Base-by-base conservation (phyloP, 2,797 vertebrate genomes). In the Melanotaenia boesemani region DNA sequence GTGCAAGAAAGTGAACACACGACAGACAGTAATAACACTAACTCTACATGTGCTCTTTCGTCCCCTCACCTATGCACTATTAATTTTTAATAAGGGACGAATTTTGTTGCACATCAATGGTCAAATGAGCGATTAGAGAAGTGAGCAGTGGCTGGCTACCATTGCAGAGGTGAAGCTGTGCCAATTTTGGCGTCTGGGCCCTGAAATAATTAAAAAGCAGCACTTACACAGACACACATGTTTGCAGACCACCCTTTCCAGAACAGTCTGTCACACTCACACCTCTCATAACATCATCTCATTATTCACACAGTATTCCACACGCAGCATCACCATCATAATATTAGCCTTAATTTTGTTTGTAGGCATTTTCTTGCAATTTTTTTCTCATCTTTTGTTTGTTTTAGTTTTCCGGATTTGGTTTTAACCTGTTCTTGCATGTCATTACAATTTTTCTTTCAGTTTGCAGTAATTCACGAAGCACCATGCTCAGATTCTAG, bases 31-130 rank as follows among this genome's bases (percentile, higher is more conserved):
- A 81, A 86, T 87, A 92, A 94, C 88, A 92, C 93, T 93, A 93
- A 93, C 88, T 67, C 81, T 78, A 81, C 80, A 79, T 81, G 91
- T 91, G 93, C 91, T 87, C 74, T 86, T 90, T 89, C 86, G 71
- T 89, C 92, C 89, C 86, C 86, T 90, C 90, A 93, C 89, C 85
- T 93, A 93, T 94, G 93, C 93, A 94, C 93, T 93, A 93, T 92
- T 88, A 79, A 83, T 89, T 90, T 84, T 76, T 66, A 78, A 88
- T 91, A 91, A 91, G 89, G 91, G 92, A 92, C 89, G 93, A 90
- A 90, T 76, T 87, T 81, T 80, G 81, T 86, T 92, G 91, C 92
- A 93, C 92, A 89, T 79, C 34, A 41, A 87, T 80, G 83, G 80
- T 86, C 89, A 87, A 76, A 88, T 36, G 79, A 86, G 88, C 60